Percentiles rank a stretch among this genome's conserved stretches.
Evolutionary conservation across 2,888 invertebrate genomes (phyloP).

Genomic region (Platycheirus albimanus): DNA sequence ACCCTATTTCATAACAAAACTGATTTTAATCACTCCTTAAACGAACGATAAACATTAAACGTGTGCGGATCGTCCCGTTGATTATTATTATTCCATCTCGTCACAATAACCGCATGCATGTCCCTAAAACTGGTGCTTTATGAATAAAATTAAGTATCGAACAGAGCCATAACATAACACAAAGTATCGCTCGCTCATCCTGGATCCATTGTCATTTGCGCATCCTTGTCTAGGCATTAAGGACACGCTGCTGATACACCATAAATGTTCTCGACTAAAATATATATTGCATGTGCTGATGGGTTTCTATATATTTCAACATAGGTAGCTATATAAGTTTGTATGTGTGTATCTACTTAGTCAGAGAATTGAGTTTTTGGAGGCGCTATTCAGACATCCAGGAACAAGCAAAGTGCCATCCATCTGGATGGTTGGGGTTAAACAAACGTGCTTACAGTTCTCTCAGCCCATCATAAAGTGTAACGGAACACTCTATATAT

Average conservation of each 20-base stretch:
- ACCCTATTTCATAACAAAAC: slow-evolving; percentile 43
- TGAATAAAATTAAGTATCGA: slow-evolving; percentile 66
- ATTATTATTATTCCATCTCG: slow-evolving; percentile 30
- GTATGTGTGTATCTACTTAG: too few relatives aligned
- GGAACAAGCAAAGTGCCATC: slow-evolving; percentile 36
- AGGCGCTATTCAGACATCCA: slow-evolving; percentile 7
- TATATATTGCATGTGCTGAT: slow-evolving; percentile 42
- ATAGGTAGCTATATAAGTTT: neutral
- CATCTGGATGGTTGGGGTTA: slow-evolving; percentile 55
- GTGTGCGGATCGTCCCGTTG: slow-evolving; percentile 11
- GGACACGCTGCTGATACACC: slow-evolving; percentile 45
- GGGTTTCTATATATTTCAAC: neutral
- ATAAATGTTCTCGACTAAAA: slow-evolving; percentile 49
- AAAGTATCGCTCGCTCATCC: slow-evolving; percentile 30
- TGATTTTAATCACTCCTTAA: slow-evolving; percentile 59
- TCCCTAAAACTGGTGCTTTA: slow-evolving; percentile 44
- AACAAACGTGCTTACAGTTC: slow-evolving; percentile 60
- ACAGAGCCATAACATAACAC: slow-evolving; percentile 34
- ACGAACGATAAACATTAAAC: slow-evolving; percentile 13
- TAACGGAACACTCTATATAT: slow-evolving; percentile 29
- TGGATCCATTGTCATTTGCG: slow-evolving; percentile 39
- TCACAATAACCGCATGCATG: slow-evolving; percentile 24
- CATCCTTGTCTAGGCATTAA: slow-evolving; percentile 59
- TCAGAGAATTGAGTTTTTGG: slow-evolving; percentile 7
- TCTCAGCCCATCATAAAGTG: slow-evolving; percentile 59